Percentiles rank a stretch among this genome's conserved stretches.
Conservation (phyloP, 2,797 vertebrate genomes). For the Pagetopsis macropterus region DNA sequence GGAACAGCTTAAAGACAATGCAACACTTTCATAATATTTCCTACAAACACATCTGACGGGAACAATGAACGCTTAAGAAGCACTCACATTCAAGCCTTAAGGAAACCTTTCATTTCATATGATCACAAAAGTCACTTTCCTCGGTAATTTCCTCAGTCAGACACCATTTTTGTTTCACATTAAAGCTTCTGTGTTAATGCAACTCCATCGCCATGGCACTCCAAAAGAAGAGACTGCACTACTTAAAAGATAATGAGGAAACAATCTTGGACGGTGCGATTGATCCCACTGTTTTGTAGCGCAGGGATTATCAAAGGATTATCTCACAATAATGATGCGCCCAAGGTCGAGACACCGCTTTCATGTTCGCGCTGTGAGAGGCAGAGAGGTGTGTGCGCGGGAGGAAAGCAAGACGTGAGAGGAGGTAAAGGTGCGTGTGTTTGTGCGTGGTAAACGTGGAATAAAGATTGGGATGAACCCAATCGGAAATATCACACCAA, state of each 20-base stretch:
- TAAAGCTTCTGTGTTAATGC: constrained; percentile 65
- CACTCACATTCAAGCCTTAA: constrained; percentile 61
- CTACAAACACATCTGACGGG: constrained; percentile 43
- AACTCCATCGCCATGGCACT: constrained; percentile 56
- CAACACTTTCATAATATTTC: constrained; percentile 60
- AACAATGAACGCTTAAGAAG: constrained; percentile 59
- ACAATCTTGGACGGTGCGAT: constrained; percentile 76
- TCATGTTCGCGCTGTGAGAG: constrained; percentile 69
- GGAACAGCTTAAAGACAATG: constrained; percentile 44
- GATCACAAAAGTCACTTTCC: constrained; percentile 64
- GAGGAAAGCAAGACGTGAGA: constrained; percentile 25
- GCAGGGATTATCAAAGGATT: constrained; percentile 83
- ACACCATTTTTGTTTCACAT: constrained; percentile 49
- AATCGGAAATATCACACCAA: constrained; percentile 32
- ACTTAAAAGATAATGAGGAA: constrained; percentile 81
- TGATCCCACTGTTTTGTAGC: constrained; percentile 78
- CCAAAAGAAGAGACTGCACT: constrained; percentile 66
- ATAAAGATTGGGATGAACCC: constrained; percentile 23
- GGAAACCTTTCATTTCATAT: constrained; percentile 66
- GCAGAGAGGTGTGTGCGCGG: constrained; percentile 55
- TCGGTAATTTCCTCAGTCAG: constrained; percentile 58
- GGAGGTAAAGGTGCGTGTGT: constrained; percentile 29
- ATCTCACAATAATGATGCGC: constrained; percentile 78
- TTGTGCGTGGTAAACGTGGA: background rate
- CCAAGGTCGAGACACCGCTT: constrained; percentile 72